Evolutionary conservation across 2,797 vertebrate genomes (phyloP), one percentile per base, ranked within the genome.

Genomic region (Sibirionetta formosa): DNA sequence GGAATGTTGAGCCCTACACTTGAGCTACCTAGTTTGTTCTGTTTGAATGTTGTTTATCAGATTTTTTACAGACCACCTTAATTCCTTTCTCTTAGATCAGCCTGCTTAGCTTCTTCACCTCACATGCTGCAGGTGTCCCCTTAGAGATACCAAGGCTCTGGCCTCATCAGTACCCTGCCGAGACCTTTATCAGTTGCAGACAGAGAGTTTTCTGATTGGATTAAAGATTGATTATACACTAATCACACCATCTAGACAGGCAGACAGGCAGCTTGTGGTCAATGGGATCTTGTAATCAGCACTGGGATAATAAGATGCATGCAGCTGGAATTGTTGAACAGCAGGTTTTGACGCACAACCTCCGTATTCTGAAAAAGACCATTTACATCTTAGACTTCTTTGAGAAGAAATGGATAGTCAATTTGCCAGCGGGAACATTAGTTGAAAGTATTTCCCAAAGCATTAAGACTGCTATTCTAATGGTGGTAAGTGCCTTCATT

Each of bases 201-300:
- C 97, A 98, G 94, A 84, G 91, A 96, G 96, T 87, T 94, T 98
- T 98, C 97, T 98, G 98, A 99, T 98, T 98, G 98, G 98, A 98
- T 98, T 98, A 98, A 93, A 98, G 98, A 98, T 98, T 98, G 98
- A 99, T 99, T 98, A 98, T 97, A 96, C 95, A 91, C 97, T 96
- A 98, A 99, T 99, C 98, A 98, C 86, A 95, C 83, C 53, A 96
- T 96, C 96, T 96, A 97, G 97, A 97, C 97, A 90, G 96, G 95
- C 96, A 96, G 96, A 91, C 96, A 93, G 88, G 96, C 97, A 97
- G 94, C 97, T 98, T 97, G 97, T 91, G 97, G 98, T 98, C 98
- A 99, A 98, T 98, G 97, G 97, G 97, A 98, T 96, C 98, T 98
- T 97, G 98, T 98, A 98, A 99, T 99, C 99, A 99, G 98, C 86